Percentiles rank a stretch among this genome's conserved stretches.
phyloP scores from a whole-genome alignment of 2,113 vertebrate genomes.

The Verasper variegatus region DNA sequence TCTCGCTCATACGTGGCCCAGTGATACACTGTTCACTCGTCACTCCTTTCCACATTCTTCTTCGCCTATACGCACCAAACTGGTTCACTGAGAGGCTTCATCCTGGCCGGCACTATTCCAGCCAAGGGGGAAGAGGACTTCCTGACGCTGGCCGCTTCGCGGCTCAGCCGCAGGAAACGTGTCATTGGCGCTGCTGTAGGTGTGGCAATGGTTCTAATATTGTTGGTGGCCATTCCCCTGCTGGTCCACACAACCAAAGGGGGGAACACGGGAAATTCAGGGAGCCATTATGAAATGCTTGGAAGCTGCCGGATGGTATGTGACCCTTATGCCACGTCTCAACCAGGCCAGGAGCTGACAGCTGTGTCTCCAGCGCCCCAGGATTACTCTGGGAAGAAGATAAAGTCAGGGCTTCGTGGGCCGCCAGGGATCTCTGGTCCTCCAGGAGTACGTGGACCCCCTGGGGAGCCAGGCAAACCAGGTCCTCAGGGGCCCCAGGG shows the following conservation, averaged over 20 bases:
- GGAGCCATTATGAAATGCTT: conserved; percentile 90
- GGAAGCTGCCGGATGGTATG: conserved; percentile 94
- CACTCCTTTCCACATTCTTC: conserved; percentile 4
- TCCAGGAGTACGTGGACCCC: conserved; percentile 87
- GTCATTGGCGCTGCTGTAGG: conserved; percentile 93
- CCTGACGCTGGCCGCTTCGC: conserved; percentile 93
- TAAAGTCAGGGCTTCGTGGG: conserved; percentile 88
- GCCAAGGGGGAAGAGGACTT: conserved; percentile 94
- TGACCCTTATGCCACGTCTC: conserved; percentile 87
- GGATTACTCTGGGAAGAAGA: conserved; percentile 88
- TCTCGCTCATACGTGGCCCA: conserved; percentile 34
- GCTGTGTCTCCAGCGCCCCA: conserved; percentile 84
- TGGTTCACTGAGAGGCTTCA: conserved; percentile 67
- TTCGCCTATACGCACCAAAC: conserved; percentile 50
- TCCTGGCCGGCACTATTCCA: conserved; percentile 88
- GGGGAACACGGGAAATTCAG: conserved; percentile 77
- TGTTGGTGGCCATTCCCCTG: conserved; percentile 94
- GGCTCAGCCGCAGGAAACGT: conserved; percentile 92
- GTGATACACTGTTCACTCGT: conserved; percentile 8
- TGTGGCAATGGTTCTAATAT: conserved; percentile 94
- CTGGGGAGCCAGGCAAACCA: conserved; percentile 91
- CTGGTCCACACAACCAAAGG: conserved; percentile 93
- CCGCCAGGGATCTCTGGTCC: conserved; percentile 87
- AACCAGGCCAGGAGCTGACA: conserved; percentile 85
- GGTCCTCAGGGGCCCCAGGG: conserved; percentile 91